These are phyloP conservation scores for Tupiocoris notatus DNA, from an alignment of 2,888 invertebrate genomes.

Conservation along the genomic window DNA sequence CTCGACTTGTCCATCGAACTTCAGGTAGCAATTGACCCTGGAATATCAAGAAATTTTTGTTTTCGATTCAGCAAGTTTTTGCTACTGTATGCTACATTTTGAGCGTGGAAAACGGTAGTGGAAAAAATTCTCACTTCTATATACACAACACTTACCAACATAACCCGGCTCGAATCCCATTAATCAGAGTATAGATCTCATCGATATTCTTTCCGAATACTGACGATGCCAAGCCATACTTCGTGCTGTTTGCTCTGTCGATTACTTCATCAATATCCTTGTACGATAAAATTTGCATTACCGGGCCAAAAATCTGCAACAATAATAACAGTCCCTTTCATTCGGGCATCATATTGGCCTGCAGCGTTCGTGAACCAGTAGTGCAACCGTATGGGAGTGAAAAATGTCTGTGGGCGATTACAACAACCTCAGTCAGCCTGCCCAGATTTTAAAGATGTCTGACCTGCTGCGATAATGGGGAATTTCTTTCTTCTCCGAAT, in stretches of 20 bases:
- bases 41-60: slow-evolving; percentile 47
- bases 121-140: no score
- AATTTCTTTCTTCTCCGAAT: no score
- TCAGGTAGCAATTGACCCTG: slow-evolving; percentile 92
- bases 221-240: slow-evolving; percentile 79
- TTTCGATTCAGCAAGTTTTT: background rate
- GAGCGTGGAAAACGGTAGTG: no score
- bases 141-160: slow-evolving; percentile 75
- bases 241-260: slow-evolving; percentile 75
- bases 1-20: slow-evolving; percentile 77
- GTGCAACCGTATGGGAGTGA: no score
- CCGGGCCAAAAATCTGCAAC: slow-evolving; percentile 82
- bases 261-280: slow-evolving; percentile 75
- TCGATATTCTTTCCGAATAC: slow-evolving; percentile 77
- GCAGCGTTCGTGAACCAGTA: no score
- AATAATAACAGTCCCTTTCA: background rate
- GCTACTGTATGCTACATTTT: no score
- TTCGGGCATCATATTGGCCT: no score
- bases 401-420: no score
- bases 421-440: no score
- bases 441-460: no score
- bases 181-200: slow-evolving; percentile 71
- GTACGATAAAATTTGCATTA: slow-evolving; percentile 81
- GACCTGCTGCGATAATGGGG: no score
- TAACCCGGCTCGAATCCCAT: slow-evolving; percentile 74